These are phyloP conservation scores for Leptinotarsa undecemlineata DNA, from an alignment of 1,140 invertebrate species.

Conservation along the genomic window DNA sequence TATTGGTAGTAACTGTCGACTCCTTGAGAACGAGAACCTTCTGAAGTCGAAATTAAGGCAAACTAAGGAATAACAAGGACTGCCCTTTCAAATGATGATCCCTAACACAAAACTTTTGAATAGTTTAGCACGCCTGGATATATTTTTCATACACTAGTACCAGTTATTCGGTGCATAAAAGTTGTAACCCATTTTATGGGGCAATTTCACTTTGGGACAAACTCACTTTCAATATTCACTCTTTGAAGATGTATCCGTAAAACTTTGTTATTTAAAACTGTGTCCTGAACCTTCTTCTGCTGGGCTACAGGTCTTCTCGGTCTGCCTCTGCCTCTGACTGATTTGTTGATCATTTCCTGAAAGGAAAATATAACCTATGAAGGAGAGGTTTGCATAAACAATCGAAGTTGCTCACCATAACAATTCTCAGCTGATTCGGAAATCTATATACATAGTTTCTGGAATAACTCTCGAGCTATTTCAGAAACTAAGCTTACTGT, in stretches of 20 bases:
- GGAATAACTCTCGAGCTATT: not conserved
- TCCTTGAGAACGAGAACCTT: slow-evolving; percentile 23
- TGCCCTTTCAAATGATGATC: not conserved
- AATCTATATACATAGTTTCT: slow-evolving; percentile 1
- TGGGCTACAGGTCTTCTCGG: not conserved
- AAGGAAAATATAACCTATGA: not conserved
- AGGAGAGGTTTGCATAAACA: not conserved
- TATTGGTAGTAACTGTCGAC: not conserved
- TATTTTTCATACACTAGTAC: too few relatives aligned
- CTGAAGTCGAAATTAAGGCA: slow-evolving; percentile 25
- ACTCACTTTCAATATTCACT: slow-evolving; percentile 28
- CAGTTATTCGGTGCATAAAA: too few relatives aligned
- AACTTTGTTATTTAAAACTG: slow-evolving; percentile 29
- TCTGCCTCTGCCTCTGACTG: not conserved
- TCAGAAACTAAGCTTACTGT: not conserved
- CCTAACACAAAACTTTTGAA: too few relatives aligned
- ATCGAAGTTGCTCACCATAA: slow-evolving; percentile 2
- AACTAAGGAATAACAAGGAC: not conserved
- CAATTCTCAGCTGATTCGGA: not conserved
- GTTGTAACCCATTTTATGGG: not conserved
- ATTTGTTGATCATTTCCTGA: not conserved
- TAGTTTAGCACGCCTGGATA: too few relatives aligned
- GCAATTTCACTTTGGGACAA: too few relatives aligned
- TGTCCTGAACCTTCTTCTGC: slow-evolving; percentile 19
- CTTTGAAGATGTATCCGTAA: slow-evolving; percentile 30